Percentiles rank a stretch among this genome's conserved stretches.
phyloP scores from a whole-genome alignment of 2,797 vertebrate genomes.

The Pampus argenteus region DNA sequence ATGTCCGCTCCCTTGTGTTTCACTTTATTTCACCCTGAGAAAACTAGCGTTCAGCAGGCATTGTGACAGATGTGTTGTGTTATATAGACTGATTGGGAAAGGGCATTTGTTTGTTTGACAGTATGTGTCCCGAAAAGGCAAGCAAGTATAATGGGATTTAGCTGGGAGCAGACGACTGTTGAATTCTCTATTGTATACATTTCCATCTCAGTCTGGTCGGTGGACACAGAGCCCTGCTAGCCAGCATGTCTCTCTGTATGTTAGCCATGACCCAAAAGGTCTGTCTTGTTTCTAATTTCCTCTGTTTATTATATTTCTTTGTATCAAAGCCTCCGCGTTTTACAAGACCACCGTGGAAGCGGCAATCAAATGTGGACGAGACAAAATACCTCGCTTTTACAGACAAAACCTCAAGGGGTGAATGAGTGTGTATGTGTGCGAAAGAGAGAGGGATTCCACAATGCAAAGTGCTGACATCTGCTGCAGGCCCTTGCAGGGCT shows the following conservation, averaged over 20 bases:
- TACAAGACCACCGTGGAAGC: constrained; percentile 83
- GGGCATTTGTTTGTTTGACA: constrained; percentile 65
- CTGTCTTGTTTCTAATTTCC: constrained; percentile 81
- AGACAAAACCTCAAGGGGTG: constrained; percentile 77
- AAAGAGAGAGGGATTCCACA: constrained; percentile 78
- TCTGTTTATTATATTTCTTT: constrained; percentile 81
- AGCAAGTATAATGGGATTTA: constrained; percentile 64
- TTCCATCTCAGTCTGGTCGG: constrained; percentile 44
- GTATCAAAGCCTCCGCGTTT: constrained; percentile 75
- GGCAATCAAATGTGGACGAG: constrained; percentile 77
- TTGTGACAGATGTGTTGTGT: constrained; percentile 32
- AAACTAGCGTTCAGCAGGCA: constrained; percentile 24
- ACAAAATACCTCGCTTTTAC: constrained; percentile 81
- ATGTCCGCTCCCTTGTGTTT: constrained; percentile 29
- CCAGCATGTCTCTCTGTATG: constrained; percentile 63
- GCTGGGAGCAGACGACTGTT: constrained; percentile 37
- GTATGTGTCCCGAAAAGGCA: constrained; percentile 43
- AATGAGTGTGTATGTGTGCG: constrained; percentile 46
- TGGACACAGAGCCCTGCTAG: constrained; percentile 47
- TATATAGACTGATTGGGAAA: constrained; percentile 32
- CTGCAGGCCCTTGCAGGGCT: constrained; percentile 82
- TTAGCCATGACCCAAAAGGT: constrained; percentile 67
- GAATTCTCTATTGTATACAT: constrained; percentile 71
- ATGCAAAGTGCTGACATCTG: constrained; percentile 88
- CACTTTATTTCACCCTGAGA: constrained; percentile 49